Conservation (phyloP, 2,113 vertebrate species). For the Anhinga rufa region DNA sequence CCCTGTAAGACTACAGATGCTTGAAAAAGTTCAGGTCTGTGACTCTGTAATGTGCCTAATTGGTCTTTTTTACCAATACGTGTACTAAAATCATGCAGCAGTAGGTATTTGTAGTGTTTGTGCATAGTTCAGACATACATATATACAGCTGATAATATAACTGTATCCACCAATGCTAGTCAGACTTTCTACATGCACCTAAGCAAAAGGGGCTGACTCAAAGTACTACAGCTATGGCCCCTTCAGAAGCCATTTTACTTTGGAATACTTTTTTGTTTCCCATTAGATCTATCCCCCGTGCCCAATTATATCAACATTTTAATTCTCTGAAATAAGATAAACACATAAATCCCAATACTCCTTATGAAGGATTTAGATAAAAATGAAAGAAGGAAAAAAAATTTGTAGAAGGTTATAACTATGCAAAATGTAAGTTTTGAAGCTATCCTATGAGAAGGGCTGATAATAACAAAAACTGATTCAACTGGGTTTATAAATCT, state of each 20-base stretch:
- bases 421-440: background rate
- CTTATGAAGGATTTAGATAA: background rate
- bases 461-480: background rate
- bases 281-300: background rate
- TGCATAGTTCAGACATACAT: background rate
- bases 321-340: background rate
- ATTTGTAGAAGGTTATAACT: background rate
- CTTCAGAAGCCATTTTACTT: background rate
- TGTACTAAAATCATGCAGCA: background rate
- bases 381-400: background rate
- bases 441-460: background rate
- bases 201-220: background rate
- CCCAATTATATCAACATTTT: background rate
- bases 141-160: background rate
- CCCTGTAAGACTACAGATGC: background rate
- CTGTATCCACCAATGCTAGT: background rate
- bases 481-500: background rate
- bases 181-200: background rate
- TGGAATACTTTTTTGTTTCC: background rate
- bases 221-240: background rate
- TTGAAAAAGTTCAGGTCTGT: background rate
- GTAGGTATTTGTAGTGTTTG: background rate
- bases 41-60: background rate
- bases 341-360: background rate
- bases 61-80: background rate